Percentiles rank a stretch among this genome's conserved stretches.
These are phyloP conservation scores for Myiopsitta monachus DNA, from an alignment of 2,113 vertebrate genomes.

Conservation along the genomic window DNA sequence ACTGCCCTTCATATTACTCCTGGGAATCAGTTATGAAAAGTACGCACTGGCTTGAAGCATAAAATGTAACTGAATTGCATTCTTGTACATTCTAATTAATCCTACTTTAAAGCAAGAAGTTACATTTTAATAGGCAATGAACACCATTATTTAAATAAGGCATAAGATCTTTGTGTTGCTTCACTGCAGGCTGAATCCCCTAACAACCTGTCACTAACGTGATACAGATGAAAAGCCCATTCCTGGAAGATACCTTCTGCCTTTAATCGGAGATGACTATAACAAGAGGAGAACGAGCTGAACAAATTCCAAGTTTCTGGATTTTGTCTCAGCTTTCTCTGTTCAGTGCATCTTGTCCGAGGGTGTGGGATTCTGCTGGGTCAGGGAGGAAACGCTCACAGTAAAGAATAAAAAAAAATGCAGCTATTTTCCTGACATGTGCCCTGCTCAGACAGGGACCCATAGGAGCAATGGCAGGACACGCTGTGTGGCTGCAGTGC, in stretches of 20 bases:
- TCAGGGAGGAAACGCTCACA: not conserved
- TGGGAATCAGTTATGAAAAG: conserved; percentile 25
- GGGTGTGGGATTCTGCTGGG: rapidly evolving
- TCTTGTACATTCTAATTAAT: conserved; percentile 44
- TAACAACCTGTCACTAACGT: not conserved
- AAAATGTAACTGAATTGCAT: conserved; percentile 35
- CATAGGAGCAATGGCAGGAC: not conserved
- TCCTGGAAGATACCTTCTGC: not conserved
- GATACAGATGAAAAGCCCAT: not conserved
- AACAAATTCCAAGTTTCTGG: not conserved
- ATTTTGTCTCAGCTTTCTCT: not conserved
- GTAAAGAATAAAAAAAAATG: not conserved
- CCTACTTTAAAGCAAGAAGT: conserved; percentile 30
- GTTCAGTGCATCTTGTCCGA: not conserved
- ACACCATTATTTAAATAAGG: conserved; percentile 34
- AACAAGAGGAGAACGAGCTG: not conserved
- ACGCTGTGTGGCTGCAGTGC: not conserved
- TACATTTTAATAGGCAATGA: conserved; percentile 43
- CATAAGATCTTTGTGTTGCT: not conserved
- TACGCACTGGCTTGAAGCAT: not conserved
- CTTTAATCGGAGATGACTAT: not conserved
- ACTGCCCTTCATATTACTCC: conserved; percentile 6
- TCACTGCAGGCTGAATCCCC: not conserved
- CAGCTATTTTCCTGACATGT: not conserved
- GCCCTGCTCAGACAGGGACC: not conserved